phyloP scores from a whole-genome alignment of 2,113 vertebrate species.

The Cheirogaleus medius region DNA sequence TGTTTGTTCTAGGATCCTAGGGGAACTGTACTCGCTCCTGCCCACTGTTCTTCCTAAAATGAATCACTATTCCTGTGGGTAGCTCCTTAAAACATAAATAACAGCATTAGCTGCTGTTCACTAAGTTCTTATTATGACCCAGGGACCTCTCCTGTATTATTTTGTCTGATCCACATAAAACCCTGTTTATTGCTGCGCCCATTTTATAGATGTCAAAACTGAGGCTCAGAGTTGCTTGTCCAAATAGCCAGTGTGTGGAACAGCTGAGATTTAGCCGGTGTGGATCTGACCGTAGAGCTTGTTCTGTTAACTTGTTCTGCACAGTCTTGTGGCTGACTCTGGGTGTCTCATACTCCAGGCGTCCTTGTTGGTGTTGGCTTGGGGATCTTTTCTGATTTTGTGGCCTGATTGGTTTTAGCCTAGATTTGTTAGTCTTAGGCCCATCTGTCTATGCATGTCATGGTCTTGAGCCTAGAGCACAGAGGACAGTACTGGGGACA shows the following conservation, averaged over 20 bases:
- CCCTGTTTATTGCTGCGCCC: background rate
- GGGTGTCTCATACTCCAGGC: background rate
- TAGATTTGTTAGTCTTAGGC: background rate
- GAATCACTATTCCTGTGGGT: background rate
- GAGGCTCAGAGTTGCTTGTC: background rate
- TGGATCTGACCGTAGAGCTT: background rate
- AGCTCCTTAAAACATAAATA: background rate
- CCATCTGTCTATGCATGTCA: background rate
- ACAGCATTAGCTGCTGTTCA: background rate
- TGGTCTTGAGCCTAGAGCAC: background rate
- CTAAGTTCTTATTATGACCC: background rate
- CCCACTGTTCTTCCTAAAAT: background rate
- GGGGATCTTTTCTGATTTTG: background rate
- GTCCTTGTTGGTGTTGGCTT: background rate
- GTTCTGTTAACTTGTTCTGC: background rate
- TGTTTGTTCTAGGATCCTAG: accelerated
- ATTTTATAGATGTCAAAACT: background rate
- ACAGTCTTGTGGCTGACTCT: background rate
- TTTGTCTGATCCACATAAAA: background rate
- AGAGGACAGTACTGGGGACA: background rate
- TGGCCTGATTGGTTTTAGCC: background rate
- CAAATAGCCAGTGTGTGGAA: background rate
- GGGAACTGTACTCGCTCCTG: background rate
- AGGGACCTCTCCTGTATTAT: background rate
- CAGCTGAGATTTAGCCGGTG: background rate